Evolutionary conservation across 2,797 vertebrate genomes (phyloP).

Genomic region (Anabas testudineus): DNA sequence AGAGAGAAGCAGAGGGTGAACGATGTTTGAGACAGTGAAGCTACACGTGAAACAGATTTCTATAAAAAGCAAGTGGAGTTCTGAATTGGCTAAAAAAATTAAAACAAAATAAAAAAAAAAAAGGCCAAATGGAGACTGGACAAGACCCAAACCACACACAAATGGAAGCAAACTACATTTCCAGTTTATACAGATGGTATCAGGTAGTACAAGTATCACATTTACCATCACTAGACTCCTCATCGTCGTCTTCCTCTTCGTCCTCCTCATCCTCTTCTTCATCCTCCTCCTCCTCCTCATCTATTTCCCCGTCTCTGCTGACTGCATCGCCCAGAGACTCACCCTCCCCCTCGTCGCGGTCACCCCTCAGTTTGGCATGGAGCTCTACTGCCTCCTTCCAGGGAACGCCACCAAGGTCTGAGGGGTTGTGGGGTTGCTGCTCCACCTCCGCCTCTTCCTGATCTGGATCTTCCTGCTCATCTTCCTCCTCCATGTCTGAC

Average conservation of each 20-base stretch:
- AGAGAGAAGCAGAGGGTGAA: slow-evolving; percentile 55
- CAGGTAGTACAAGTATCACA: neutral
- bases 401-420: slow-evolving; percentile 93
- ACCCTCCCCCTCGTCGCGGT: slow-evolving; percentile 64
- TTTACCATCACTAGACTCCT: slow-evolving; percentile 94
- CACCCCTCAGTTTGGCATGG: slow-evolving; percentile 90
- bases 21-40: slow-evolving; percentile 41
- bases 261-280: slow-evolving; percentile 81
- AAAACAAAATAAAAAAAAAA: no score
- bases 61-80: slow-evolving; percentile 18
- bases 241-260: slow-evolving; percentile 86
- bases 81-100: slow-evolving; percentile 3
- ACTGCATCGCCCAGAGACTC: slow-evolving; percentile 69
- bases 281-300: slow-evolving; percentile 80
- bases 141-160: slow-evolving; percentile 16
- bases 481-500: slow-evolving; percentile 90
- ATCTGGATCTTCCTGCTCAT: slow-evolving; percentile 86
- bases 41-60: slow-evolving; percentile 30
- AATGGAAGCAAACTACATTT: slow-evolving; percentile 26
- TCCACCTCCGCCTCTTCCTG: slow-evolving; percentile 78
- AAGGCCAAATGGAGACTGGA: slow-evolving; percentile 21
- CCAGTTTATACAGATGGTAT: neutral
- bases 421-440: slow-evolving; percentile 77
- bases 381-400: slow-evolving; percentile 97
- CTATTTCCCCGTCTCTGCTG: slow-evolving; percentile 68